phyloP scores from a whole-genome alignment of 2,113 vertebrate species.

The Arothron firmamentum region DNA sequence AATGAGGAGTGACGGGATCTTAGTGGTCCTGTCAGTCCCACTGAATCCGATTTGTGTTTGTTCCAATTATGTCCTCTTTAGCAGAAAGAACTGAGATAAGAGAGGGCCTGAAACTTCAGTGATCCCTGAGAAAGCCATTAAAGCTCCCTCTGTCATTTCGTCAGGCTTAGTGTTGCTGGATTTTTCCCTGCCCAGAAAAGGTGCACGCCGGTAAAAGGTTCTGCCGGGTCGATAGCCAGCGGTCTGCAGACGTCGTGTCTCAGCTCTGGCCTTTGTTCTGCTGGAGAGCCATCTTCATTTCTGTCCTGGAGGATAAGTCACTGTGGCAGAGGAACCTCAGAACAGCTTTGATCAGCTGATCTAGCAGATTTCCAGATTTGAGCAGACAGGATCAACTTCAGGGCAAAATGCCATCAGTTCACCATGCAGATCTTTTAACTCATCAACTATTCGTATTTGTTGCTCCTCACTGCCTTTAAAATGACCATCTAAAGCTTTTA shows the following conservation, averaged over 20 bases:
- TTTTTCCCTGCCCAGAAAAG: conserved; percentile 28
- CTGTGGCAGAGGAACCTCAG: conserved; percentile 38
- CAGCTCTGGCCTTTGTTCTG: conserved; percentile 42
- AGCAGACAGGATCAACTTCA: conserved; percentile 6
- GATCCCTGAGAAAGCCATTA: conserved; percentile 43
- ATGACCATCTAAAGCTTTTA: too few species aligned
- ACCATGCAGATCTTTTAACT: too few species aligned
- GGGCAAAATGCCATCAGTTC: neutral
- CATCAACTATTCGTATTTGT: too few species aligned
- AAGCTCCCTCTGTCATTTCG: conserved; percentile 27
- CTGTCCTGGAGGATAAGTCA: conserved; percentile 32
- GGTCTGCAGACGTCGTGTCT: neutral
- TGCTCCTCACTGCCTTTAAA: too few species aligned
- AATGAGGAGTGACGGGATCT: too few species aligned
- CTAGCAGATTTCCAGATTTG: conserved; percentile 12
- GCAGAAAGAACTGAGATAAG: conserved; percentile 18
- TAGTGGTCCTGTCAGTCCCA: conserved; percentile 6
- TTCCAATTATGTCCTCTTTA: neutral
- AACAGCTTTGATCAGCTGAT: conserved; percentile 45
- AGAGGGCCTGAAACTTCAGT: conserved; percentile 28
- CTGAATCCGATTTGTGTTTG: conserved; percentile 10
- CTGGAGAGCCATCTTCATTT: conserved; percentile 7
- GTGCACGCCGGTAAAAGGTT: neutral
- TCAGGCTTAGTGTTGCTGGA: conserved; percentile 26
- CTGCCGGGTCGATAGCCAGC: conserved; percentile 23